These are phyloP conservation scores for Hylaeus anthracinus DNA, from an alignment of 1,140 invertebrate species.

Conservation along the genomic window DNA sequence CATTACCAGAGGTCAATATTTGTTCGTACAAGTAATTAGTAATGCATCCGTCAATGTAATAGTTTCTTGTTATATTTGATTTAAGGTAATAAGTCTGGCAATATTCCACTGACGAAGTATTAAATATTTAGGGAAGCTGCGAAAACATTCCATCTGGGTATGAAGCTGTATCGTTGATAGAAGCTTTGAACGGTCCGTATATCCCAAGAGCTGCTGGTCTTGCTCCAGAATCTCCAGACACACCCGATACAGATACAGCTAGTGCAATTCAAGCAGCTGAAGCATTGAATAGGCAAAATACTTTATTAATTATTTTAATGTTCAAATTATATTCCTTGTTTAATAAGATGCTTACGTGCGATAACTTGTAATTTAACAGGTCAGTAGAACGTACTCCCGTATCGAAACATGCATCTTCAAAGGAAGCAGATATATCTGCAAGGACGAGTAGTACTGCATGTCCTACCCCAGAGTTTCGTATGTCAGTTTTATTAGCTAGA, in stretches of 20 bases:
- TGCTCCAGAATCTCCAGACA: constrained; percentile 81
- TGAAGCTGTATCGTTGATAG: constrained; percentile 97
- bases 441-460: constrained; percentile 74
- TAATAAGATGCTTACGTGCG: constrained; percentile 2
- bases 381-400: constrained; percentile 75
- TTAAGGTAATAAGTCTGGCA: neutral
- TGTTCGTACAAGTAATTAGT: neutral
- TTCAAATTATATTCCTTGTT: neutral
- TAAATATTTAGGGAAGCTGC: constrained; percentile 81
- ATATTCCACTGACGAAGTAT: neutral
- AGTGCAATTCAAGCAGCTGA: constrained; percentile 85
- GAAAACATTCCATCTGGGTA: constrained; percentile 96
- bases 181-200: constrained; percentile 97
- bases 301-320: constrained; percentile 7
- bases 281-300: constrained; percentile 83
- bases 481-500: constrained; percentile 86
- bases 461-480: constrained; percentile 84
- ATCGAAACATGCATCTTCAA: constrained; percentile 72
- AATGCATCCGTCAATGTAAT: neutral
- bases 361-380: constrained; percentile 55
- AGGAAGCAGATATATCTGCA: constrained; percentile 72
- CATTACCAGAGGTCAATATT: constrained; percentile 78
- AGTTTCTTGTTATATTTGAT: neutral
- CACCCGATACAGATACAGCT: constrained; percentile 81
- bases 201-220: constrained; percentile 83